phyloP scores from a whole-genome alignment of 2,113 vertebrate species.

The Bothrops jararaca region DNA sequence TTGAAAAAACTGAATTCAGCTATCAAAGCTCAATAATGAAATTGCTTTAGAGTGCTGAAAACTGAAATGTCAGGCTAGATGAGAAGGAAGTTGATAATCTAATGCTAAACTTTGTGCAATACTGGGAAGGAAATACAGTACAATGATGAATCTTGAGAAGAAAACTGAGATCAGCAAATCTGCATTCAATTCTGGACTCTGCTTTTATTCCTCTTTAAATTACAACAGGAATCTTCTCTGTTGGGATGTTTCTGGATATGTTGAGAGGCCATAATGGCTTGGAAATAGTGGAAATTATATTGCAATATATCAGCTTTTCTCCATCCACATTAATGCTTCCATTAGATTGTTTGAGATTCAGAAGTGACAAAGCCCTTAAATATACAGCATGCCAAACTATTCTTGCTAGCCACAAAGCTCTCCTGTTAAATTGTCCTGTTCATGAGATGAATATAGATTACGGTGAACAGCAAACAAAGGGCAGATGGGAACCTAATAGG shows the following conservation, averaged over 20 bases:
- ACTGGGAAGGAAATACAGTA: not conserved
- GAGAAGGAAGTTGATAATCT: not conserved
- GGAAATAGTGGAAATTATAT: not conserved
- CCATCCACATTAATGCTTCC: not conserved
- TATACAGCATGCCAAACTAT: not conserved
- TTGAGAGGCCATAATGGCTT: not conserved
- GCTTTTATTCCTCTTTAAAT: not conserved
- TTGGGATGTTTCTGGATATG: not conserved
- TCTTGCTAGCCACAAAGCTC: not conserved
- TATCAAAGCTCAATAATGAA: not conserved
- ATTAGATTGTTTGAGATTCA: not conserved
- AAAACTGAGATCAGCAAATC: not conserved
- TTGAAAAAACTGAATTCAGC: not conserved
- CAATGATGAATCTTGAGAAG: not conserved
- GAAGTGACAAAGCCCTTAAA: not conserved
- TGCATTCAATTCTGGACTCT: not conserved
- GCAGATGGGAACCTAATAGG: not conserved
- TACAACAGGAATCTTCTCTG: not conserved
- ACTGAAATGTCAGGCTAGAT: not conserved
- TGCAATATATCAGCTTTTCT: not conserved
- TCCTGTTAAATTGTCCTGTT: not conserved
- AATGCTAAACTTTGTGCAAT: not conserved
- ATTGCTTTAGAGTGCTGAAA: not conserved
- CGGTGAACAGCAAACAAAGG: not conserved
- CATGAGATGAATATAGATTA: not conserved